phyloP scores from a whole-genome alignment of 2,888 invertebrate genomes.

The Perdita meconis region DNA sequence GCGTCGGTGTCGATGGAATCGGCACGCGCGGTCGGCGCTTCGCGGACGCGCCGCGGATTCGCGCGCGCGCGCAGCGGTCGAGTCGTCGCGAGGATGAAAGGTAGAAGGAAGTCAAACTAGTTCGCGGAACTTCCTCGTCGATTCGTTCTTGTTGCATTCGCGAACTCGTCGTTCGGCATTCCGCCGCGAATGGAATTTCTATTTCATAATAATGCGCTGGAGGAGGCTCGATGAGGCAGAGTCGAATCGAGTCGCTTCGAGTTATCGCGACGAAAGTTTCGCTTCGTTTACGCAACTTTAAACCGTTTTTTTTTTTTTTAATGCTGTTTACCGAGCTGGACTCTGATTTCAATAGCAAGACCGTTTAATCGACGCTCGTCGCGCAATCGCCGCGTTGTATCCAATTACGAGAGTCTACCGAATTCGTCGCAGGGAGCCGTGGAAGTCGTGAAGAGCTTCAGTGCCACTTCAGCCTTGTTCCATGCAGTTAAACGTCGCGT shows the following conservation, averaged over 20 bases:
- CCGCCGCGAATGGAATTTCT: slow-evolving; percentile 75
- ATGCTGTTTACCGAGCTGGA: no score
- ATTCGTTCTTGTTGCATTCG: slow-evolving; percentile 72
- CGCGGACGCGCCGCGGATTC: background rate
- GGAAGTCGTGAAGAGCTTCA: slow-evolving; percentile 21
- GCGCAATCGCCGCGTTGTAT: background rate
- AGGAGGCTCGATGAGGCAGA: background rate
- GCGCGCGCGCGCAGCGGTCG: background rate
- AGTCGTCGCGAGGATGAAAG: no score
- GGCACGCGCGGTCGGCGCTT: background rate
- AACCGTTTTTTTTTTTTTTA: no score
- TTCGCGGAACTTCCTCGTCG: slow-evolving; percentile 48
- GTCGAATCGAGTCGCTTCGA: background rate
- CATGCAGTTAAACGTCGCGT: slow-evolving; percentile 19
- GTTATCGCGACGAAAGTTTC: background rate
- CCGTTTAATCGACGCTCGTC: no score
- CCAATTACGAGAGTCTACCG: background rate
- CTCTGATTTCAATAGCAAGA: no score
- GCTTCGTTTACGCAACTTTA: background rate
- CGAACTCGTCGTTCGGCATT: slow-evolving; percentile 77
- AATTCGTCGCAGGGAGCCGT: slow-evolving; percentile 13
- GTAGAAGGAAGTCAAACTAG: slow-evolving; percentile 55
- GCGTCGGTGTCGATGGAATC: slow-evolving; percentile 12
- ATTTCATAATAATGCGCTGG: slow-evolving; percentile 71
- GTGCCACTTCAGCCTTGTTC: slow-evolving; percentile 20